Percentiles rank a stretch among this genome's conserved stretches.
Conservation (phyloP, 1,140 invertebrate species). For the Formica selysi region DNA sequence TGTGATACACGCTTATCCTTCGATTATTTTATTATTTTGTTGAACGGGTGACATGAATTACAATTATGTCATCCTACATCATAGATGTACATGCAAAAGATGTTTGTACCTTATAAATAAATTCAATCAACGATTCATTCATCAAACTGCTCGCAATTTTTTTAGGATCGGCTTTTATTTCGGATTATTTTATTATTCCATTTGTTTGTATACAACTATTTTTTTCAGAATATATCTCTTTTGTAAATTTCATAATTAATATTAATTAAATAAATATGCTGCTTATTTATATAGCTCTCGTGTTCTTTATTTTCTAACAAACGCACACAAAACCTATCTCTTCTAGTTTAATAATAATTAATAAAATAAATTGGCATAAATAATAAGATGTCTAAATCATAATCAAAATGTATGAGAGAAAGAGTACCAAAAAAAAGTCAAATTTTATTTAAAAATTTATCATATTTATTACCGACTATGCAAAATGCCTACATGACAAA, state of each 20-base stretch:
- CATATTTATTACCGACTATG: too few relatives aligned
- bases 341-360: background rate
- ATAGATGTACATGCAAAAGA: background rate
- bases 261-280: constrained; percentile 12
- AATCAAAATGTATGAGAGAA: too few relatives aligned
- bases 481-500: too few relatives aligned
- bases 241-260: constrained; percentile 1
- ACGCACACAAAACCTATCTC: background rate
- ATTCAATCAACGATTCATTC: background rate
- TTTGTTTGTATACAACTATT: background rate
- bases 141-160: background rate
- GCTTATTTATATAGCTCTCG: background rate
- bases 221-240: background rate
- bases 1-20: background rate
- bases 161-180: background rate
- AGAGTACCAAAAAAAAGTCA: too few relatives aligned
- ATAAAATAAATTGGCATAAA: too few relatives aligned
- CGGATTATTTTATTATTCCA: background rate
- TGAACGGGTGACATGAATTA: background rate
- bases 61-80: background rate
- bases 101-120: background rate
- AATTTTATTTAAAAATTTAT: too few relatives aligned
- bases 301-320: background rate
- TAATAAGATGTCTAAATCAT: too few relatives aligned
- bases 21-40: constrained; percentile 8